Evolutionary conservation across 2,113 vertebrate species (phyloP), one percentile per base, ranked within the genome.

Genomic region (Salvelinus sp.): DNA sequence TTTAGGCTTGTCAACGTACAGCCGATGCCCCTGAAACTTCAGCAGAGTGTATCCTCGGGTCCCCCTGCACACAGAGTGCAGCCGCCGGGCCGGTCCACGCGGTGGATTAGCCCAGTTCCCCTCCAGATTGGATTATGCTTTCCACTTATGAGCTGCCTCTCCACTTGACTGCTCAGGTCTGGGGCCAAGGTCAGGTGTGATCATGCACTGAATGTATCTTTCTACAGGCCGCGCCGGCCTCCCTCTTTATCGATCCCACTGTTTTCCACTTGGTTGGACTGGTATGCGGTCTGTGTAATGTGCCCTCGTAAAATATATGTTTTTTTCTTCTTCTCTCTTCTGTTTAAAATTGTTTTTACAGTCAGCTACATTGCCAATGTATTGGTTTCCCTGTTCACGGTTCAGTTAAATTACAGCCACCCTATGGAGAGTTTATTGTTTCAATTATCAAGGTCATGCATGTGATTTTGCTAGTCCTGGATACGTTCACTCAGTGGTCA

Each of bases 381-480:
- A 28, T 38, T 69, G 33, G 54, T 76, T 76, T 44, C 18, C 30
- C 6, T 69, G 33, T 22, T 27, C 18, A 20, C 28, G 2, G 20
- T 68, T 50, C 79, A 6, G 54, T 87, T 77, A 72, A 79, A 79
- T 62, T 14, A 3, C 44, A 69, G 3, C 57, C 54, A 22, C 9
- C 20, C 27, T 48, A 18, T 28, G 74, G 66, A 28, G 38, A 44
- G 16, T 83, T 83, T 85, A 85, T 79, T 70, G 77, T 25, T 14
- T 14, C 50, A 3, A 79, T 85, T 81, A 83, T 0, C n/a, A 64
- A 75, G 67, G 28, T 27, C 38, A 44, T 44, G 38, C 38, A 44
- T 44, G 38, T 44, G 9, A 44, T 44, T 44, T 44, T 44, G 2
- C 38, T 44, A 44, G 38, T 44, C 38, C 38, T 44, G 38, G 38